Base-by-base conservation (phyloP, 2,888 invertebrate genomes). In the Synergus japonicus region DNA sequence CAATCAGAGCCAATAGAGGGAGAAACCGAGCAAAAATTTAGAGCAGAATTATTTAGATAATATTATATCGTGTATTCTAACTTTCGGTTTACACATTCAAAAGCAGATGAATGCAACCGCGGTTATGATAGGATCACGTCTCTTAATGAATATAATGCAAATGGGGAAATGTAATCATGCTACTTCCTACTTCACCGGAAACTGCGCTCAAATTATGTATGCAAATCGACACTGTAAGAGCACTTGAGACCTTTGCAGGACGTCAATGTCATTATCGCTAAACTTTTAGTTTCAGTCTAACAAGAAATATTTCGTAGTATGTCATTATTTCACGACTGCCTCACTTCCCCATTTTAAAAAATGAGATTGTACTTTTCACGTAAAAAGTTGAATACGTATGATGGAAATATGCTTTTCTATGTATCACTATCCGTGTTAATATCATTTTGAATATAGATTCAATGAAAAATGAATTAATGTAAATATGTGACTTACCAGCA, bases 401-500 rank as follows among this genome's bases (percentile, higher is more conserved):
- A 1, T 22, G 10, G n/a, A 60, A 18, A 60, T 10, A 18, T 18
- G 8, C 18, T 18, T 9, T 60, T 22, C 22, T 10, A n/a, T 49
- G n/a, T 60, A 22, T 60, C n/a, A 49, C 18, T 18, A 4, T 60
- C 22, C 18, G 8, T 8, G 15, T 4, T 60, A 60, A 60, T 60
- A 18, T 60, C n/a, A n/a, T 3, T 18, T 3, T 18, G 2, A 9
- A 10, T 9, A 9, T 49, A 60, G 22, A 60, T 22, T 60, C n/a
- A 54, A n/a, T n/a, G 8, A 18, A 54, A 54, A 54, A 5, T 54
- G 29, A 29, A 54, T 54, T 54, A 54, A 54, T 54, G 2, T 7
- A 54, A n/a, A 9, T 43, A 18, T 10, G 44, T 18, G 22, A 91
- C 93, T 93, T 86, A 94, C 94, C 94, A 94, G 85, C 94, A 94